Evolutionary conservation across 2,797 vertebrate species (phyloP), one percentile per base, ranked within the genome.

Genomic region (Bradypodion ventrale): DNA sequence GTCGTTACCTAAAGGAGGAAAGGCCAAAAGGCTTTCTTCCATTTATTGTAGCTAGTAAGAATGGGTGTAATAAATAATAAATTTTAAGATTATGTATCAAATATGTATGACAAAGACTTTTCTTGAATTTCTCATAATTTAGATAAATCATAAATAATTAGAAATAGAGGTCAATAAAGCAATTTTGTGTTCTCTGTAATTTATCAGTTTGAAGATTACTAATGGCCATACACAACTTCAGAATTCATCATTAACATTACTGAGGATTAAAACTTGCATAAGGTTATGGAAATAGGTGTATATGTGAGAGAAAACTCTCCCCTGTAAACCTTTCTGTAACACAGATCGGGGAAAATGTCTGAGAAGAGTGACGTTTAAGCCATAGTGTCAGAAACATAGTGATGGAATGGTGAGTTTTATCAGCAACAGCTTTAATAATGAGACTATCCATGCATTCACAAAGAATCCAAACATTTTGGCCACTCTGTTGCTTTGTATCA

Each of bases 31-130:
- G 90, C 92, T 93, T 90, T 82, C 65, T 23, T 89, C 72, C 72
- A 87, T 90, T 91, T 85, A 80, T 44, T 90, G 32, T 66, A 62
- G 78, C 87, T 83, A 78, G 46, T 77, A 88, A 63, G 90, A 82
- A 82, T 75, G 88, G 73, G 84, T 94, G 89, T 94, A 93, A 92
- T 88, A 89, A 90, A 85, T n/a, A 87, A 83, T 42, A 89, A 85
- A 88, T 25, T 4, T 63, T 4, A 32, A 87, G 37, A 21, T 87
- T 63, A 78, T 62, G 35, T 81, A 84, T 89, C 59, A 76, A 25
- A 25, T 69, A 25, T 83, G 80, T 78, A 13, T 40, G 75, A 25
- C 3, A 65, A 44, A 75, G 0, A 0, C 88, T 91, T 90, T 9
- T 32, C 3, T 82, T 56, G 21, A 56, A 52, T 19, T 56, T 56